phyloP scores from a whole-genome alignment of 2,113 vertebrate species.

The Poeciliopsis prolifica region DNA sequence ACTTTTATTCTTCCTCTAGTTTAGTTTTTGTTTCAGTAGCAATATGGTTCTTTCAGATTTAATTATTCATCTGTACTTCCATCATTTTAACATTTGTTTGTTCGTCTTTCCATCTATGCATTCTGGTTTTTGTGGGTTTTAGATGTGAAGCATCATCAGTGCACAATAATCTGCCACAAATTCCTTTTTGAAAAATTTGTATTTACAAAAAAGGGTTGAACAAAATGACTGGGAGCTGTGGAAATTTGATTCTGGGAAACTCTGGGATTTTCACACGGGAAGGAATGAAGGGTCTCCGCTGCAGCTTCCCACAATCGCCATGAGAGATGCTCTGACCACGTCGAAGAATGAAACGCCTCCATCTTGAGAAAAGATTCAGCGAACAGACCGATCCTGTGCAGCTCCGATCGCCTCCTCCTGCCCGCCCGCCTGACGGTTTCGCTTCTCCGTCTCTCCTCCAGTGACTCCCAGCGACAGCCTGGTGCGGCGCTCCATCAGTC shows the following conservation, averaged over 20 bases:
- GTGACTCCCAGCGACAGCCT: conserved; percentile 86
- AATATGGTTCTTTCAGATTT: too few relatives aligned
- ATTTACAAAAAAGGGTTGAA: too few relatives aligned
- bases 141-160: too few relatives aligned
- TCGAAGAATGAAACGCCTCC: background rate
- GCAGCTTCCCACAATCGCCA: too few relatives aligned
- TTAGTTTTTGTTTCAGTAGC: background rate
- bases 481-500: conserved; percentile 89
- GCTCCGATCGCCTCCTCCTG: background rate
- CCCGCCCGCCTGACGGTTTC: background rate
- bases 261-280: too few relatives aligned
- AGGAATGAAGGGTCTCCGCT: too few relatives aligned
- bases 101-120: too few relatives aligned
- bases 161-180: background rate
- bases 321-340: too few relatives aligned
- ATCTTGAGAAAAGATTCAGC: too few relatives aligned
- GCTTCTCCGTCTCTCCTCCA: conserved; percentile 36
- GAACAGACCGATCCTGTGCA: background rate
- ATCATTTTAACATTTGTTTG: background rate
- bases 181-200: background rate
- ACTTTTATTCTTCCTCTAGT: background rate
- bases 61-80: background rate
- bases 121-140: too few relatives aligned
- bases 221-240: background rate
- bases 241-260: background rate